Percentiles rank a stretch among this genome's conserved stretches.
Conservation (phyloP, 1,140 invertebrate species). For the Rhagoletis pomonella region DNA sequence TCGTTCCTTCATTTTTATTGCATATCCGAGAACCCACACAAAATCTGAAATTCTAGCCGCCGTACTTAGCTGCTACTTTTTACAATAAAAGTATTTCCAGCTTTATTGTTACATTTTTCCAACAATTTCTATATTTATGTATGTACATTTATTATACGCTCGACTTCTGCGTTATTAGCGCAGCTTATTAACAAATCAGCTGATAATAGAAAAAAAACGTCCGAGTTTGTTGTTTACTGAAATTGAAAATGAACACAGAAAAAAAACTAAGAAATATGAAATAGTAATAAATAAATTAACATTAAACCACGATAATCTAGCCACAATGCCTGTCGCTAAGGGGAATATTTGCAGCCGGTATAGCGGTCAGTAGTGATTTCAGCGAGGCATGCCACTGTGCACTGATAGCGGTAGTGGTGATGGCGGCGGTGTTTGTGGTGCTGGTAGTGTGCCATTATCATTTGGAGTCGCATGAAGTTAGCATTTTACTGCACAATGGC, state of each 20-base stretch:
- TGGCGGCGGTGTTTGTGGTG: background rate
- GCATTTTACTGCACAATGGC: background rate
- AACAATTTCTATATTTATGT: background rate
- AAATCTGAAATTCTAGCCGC: too few relatives aligned
- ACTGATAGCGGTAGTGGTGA: background rate
- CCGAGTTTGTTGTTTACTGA: constrained; percentile 2
- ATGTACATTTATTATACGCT: background rate
- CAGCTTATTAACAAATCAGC: background rate
- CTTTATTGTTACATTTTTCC: background rate
- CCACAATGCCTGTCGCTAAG: background rate
- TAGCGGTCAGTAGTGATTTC: background rate
- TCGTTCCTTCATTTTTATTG: too few relatives aligned
- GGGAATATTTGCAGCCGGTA: background rate
- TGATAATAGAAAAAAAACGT: background rate
- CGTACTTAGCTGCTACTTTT: too few relatives aligned
- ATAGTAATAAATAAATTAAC: background rate
- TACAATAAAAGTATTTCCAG: background rate
- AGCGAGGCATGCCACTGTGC: background rate
- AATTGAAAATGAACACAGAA: background rate
- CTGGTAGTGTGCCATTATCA: constrained; percentile 9
- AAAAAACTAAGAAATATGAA: background rate
- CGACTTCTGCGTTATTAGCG: background rate
- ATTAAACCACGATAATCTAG: background rate
- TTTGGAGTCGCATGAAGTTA: background rate
- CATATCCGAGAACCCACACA: too few relatives aligned